Evolutionary conservation across 2,797 vertebrate genomes (phyloP), one percentile per base, ranked within the genome.

Genomic region (Chaenodraco wilsoni): DNA sequence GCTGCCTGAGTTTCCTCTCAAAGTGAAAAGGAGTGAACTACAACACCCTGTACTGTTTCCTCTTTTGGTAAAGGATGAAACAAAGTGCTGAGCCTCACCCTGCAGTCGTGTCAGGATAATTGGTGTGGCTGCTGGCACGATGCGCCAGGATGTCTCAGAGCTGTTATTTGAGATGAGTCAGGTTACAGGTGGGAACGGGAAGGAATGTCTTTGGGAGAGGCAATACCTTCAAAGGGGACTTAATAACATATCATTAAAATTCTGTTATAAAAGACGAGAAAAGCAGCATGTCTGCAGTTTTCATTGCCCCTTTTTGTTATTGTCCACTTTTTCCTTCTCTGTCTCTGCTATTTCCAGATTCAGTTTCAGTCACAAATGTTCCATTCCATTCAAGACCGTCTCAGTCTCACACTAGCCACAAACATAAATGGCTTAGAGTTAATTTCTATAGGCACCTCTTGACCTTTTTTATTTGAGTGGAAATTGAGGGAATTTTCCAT

Each of bases 111-210:
- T 86, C 82, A 82, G 72, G 67, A 73, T 91, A 90, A 93, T 92
- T 90, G 76, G 82, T 82, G 80, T 86, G 81, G 85, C 88, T 84
- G 82, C 87, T 79, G 80, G 87, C 71, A 69, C 78, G 84, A 82
- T 84, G 88, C 78, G 74, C 79, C 61, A 60, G 72, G 67, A 79
- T 75, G 72, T 82, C 81, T 84, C 69, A 72, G 74, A 75, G 83
- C 72, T 88, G 82, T 87, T 82, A 88, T 91, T 87, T 86, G 65
- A 86, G 70, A 83, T 88, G 91, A 91, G 78, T 91, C 85, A 88
- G 74, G 81, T 86, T 83, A 69, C 86, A 88, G 78, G 84, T 92
- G 75, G 83, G 81, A 87, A 57, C 74, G n/a, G 44, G 62, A 52
- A 72, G 64, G 63, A 83, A 83, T 69, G 72, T 72, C 59, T 86